These are phyloP conservation scores for Dromococcyx pavoninus DNA, from an alignment of 2,797 vertebrate species.

Conservation along the genomic window DNA sequence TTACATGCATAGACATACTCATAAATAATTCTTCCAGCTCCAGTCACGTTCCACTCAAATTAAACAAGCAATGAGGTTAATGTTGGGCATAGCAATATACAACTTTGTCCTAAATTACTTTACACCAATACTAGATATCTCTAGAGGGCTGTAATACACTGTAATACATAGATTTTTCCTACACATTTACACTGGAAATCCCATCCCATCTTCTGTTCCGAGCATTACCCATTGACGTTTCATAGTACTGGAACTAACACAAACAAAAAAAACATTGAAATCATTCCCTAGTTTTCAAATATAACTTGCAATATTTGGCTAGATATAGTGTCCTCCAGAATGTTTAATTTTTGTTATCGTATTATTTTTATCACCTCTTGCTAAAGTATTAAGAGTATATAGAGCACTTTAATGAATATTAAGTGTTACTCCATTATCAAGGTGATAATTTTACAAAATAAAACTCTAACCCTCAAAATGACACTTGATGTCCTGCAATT, in stretches of 20 bases:
- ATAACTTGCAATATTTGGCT: background rate
- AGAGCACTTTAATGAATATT: background rate
- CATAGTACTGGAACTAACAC: background rate
- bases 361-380: background rate
- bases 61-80: background rate
- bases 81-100: background rate
- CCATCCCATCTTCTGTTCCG: background rate
- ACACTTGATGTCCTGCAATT: background rate
- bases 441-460: background rate
- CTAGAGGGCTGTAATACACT: background rate
- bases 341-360: background rate
- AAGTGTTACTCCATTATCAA: background rate
- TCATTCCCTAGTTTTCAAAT: background rate
- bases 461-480: background rate
- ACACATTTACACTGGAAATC: background rate
- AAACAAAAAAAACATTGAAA: background rate
- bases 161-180: background rate
- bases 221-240: background rate
- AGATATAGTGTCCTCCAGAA: background rate
- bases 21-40: background rate
- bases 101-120: background rate
- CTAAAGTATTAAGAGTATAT: background rate
- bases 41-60: background rate
- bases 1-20: background rate
- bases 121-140: background rate